Evolutionary conservation across 2,888 invertebrate genomes (phyloP).

Genomic region (Troides aeacus): DNA sequence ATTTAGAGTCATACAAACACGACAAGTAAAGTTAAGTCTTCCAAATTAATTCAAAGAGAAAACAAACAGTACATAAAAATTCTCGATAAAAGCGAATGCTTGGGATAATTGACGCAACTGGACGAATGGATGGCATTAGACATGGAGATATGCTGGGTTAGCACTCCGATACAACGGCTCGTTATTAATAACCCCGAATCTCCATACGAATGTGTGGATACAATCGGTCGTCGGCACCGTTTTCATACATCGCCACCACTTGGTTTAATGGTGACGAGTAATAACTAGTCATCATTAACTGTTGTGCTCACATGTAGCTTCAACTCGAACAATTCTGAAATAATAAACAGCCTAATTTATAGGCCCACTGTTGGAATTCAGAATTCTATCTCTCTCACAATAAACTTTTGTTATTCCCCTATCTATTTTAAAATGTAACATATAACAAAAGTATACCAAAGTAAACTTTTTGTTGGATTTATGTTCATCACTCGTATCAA

Average conservation of each 20-base stretch:
- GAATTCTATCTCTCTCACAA: too few relatives aligned
- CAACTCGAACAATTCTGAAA: too few relatives aligned
- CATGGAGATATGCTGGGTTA: slow-evolving; percentile 13
- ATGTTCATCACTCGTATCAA: slow-evolving; percentile 4
- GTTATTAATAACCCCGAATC: slow-evolving; percentile 24
- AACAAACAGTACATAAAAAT: slow-evolving; percentile 15
- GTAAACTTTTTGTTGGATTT: too few relatives aligned
- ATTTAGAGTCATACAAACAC: too few relatives aligned
- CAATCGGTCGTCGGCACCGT: slow-evolving; percentile 58
- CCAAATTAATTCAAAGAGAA: slow-evolving; percentile 12
- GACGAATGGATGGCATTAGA: slow-evolving; percentile 22
- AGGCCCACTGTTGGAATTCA: too few relatives aligned
- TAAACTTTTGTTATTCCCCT: too few relatives aligned
- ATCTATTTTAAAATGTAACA: too few relatives aligned
- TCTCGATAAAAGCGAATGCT: slow-evolving; percentile 21
- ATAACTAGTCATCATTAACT: slow-evolving; percentile 23
- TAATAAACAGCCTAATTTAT: too few relatives aligned
- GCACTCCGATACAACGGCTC: slow-evolving; percentile 8
- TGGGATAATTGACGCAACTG: slow-evolving; percentile 20
- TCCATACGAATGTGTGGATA: slow-evolving; percentile 45
- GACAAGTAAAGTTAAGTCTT: slow-evolving; percentile 4
- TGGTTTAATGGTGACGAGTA: slow-evolving; percentile 32
- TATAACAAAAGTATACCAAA: too few relatives aligned
- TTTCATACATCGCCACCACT: slow-evolving; percentile 40
- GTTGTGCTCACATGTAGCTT: too few relatives aligned